These are phyloP conservation scores for Nemoura dubitans DNA, from an alignment of 2,888 invertebrate genomes.

Conservation along the genomic window DNA sequence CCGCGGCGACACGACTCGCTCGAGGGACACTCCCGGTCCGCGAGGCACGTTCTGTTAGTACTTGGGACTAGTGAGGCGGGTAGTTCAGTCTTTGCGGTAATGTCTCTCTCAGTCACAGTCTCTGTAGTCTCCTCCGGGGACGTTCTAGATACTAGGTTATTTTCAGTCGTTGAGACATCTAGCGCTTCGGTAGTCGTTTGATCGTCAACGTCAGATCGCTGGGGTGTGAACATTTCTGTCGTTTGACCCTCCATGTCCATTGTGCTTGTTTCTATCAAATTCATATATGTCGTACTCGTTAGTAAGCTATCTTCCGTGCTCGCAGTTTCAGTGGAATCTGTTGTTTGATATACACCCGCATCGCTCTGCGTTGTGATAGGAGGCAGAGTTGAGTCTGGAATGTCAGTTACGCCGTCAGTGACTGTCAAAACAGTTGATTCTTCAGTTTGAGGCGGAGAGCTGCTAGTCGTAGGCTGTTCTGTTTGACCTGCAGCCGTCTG, in stretches of 20 bases:
- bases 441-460: not conserved
- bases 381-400: not conserved
- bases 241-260: not conserved
- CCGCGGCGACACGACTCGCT: slow-evolving; percentile 71
- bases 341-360: not conserved
- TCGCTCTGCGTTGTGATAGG: not conserved
- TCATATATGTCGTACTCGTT: not conserved
- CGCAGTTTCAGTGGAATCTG: not conserved
- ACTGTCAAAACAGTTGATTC: not conserved
- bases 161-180: slow-evolving; percentile 52
- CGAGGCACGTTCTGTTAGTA: slow-evolving; percentile 65
- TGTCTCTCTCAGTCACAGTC: slow-evolving; percentile 44
- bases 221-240: not conserved
- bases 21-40: slow-evolving; percentile 70
- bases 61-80: slow-evolving; percentile 47
- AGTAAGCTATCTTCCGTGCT: not conserved
- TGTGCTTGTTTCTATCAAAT: slow-evolving; percentile 24
- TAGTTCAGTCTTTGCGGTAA: not conserved
- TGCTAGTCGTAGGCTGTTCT: not conserved
- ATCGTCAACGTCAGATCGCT: slow-evolving; percentile 34
- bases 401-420: slow-evolving; percentile 39
- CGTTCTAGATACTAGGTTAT: slow-evolving; percentile 51
- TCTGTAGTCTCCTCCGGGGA: slow-evolving; percentile 45
- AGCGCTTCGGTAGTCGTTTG: slow-evolving; percentile 55
- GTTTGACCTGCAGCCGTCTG: slow-evolving; percentile 42